Base-by-base conservation (phyloP, 2,113 vertebrate species). In the Podiceps cristatus region DNA sequence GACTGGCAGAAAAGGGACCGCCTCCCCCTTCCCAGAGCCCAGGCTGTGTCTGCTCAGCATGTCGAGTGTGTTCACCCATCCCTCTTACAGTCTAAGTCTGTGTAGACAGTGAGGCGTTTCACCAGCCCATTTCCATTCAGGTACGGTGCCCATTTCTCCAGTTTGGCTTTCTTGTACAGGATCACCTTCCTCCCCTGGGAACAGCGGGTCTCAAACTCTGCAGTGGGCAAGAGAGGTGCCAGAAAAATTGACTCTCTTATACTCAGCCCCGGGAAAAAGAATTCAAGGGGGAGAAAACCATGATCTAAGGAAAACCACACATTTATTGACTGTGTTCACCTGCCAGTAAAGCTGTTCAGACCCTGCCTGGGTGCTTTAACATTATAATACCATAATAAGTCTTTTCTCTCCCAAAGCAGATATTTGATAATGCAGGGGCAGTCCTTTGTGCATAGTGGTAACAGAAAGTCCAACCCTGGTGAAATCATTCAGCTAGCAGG, bases 131-230 rank as follows among this genome's bases (percentile, higher is more conserved):
- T 97, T 11, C 7, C 27, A 24, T 98, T 98, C 75, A 99, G 94
- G 58, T 98, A 98, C 0, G 98, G 98, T 0, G 98, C 95, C 96
- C 99, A 99, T 56, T 96, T 99, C 96, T 99, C 99, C 96, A 99
- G 92, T 91, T 97, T 98, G 1, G 99, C 98, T 72, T 97, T 98
- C 69, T 97, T 98, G 96, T 99, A 99, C 47, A 93, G 94, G 44
- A 98, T 98, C 92, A 98, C 95, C 95, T 99, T 99, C 87, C 55
- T 97, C 27, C 98, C 98, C 2, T 74, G 97, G 4, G 98, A 98
- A 87, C 93, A 99, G 74, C 98, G 97, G 16, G 81, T 98, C 98
- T 99, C 98, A 69, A 99, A 98, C 12, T 99, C 99, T 99, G 97
- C 53, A 75, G 73, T 45, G 19, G 7, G 50, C 16, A 83, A 91